Percentiles rank a stretch among this genome's conserved stretches.
Conservation (phyloP, 2,797 vertebrate species). For the Cossypha caffra region DNA sequence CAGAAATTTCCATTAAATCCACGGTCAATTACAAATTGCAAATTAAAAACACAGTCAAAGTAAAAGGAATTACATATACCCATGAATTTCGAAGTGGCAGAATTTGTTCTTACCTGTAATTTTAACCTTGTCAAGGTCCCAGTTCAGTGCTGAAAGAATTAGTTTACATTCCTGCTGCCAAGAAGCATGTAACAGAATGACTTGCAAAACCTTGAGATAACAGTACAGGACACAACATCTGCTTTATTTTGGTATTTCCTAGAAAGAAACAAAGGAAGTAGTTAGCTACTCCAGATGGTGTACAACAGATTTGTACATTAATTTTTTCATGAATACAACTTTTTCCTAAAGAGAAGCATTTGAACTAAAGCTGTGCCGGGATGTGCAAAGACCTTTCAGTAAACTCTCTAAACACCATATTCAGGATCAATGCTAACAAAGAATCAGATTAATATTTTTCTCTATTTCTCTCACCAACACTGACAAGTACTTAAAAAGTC, state of each 20-base stretch:
- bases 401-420: background rate
- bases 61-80: background rate
- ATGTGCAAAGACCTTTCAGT: background rate
- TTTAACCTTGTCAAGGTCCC: conserved; percentile 47
- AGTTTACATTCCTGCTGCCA: conserved; percentile 71
- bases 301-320: background rate
- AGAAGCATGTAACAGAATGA: conserved; percentile 45
- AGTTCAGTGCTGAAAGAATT: conserved; percentile 45
- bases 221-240: conserved; percentile 64
- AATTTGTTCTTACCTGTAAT: conserved; percentile 56
- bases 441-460: background rate
- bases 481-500: background rate
- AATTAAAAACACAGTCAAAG: background rate
- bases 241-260: conserved; percentile 65
- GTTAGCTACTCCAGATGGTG: conserved; percentile 17
- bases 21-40: background rate
- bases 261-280: conserved; percentile 40
- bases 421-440: background rate
- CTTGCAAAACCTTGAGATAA: conserved; percentile 64
- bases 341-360: background rate
- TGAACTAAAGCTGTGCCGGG: background rate
- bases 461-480: background rate
- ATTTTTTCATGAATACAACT: background rate
- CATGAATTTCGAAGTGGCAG: background rate
- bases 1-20: background rate